Base-by-base conservation (phyloP, 2,797 vertebrate genomes). In the Avahi laniger region DNA sequence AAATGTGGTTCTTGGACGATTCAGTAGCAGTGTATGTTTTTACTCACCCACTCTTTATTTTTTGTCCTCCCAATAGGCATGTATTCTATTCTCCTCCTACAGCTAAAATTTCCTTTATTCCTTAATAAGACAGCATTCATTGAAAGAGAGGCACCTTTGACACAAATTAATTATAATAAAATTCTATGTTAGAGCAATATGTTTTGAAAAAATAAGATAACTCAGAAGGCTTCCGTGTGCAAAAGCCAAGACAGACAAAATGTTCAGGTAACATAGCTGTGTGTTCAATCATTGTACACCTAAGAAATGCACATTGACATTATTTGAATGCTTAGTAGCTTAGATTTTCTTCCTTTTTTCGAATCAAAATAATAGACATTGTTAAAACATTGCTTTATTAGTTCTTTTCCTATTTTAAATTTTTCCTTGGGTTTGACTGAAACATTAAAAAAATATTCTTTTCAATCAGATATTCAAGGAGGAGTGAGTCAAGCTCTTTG, bases 361-460 rank as follows among this genome's bases (percentile, higher is more conserved):
- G 85, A 67, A 28, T 86, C 33, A 28, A 70, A 92, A 82, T 70
- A 89, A 84, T 2, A 26, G n/a, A 52, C 57, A 79, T 54, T 89
- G 41, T 70, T 65, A 93, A 81, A 93, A 61, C n/a, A 59, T 4
- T 43, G 65, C 33, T 94, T 76, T 72, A 35, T 89, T 88, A 69
- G 28, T 79, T 75, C 7, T 92, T 70, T 90, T 84, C 20, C 76
- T 94, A 41, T 67, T 83, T 84, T 67, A 88, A 92, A 35, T 78
- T 67, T 81, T 89, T 88, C 57, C 75, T 94, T 70, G 43, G 22
- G 76, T 41, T 96, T 89, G 67, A 86, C 57, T 38, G 26, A 80
- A 87, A 86, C 78, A 93, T 97, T 97, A 76, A 89, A 54, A 91
- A 85, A 93, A 67, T 35, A 95, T 5, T 84, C 6, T 57, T 50